Conservation (phyloP, 1,140 invertebrate genomes). For the Neelides sp. region DNA sequence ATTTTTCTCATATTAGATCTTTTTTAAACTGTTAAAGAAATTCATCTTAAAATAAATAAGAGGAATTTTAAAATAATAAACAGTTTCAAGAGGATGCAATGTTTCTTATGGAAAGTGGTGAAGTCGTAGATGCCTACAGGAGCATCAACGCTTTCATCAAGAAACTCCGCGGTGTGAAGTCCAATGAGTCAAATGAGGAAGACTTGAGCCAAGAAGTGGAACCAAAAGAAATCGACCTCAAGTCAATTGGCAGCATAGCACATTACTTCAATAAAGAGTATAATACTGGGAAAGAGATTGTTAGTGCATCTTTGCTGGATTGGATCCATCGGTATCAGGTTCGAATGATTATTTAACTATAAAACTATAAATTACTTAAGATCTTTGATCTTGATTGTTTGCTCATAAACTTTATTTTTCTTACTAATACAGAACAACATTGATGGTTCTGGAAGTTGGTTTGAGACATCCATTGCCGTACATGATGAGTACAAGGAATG, state of each 20-base stretch:
- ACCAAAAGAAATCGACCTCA: no score
- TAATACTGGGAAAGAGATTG: neutral
- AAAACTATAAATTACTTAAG: neutral
- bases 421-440: constrained; percentile 24
- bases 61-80: no score
- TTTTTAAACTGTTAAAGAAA: no score
- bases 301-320: constrained; percentile 23
- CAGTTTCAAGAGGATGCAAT: constrained; percentile 4
- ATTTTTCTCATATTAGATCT: no score
- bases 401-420: neutral
- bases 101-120: constrained; percentile 18
- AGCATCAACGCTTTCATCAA: no score
- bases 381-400: neutral
- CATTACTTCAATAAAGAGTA: no score
- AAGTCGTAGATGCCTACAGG: no score
- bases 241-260: no score
- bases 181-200: no score
- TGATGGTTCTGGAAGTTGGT: constrained; percentile 33
- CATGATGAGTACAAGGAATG: constrained; percentile 30
- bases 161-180: no score
- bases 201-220: no score
- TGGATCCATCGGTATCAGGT: constrained; percentile 33
- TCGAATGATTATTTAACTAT: neutral
- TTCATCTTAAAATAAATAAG: no score
- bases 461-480: constrained; percentile 28